Conservation (phyloP, 1,140 invertebrate genomes). For the Chionoecetes opilio region DNA sequence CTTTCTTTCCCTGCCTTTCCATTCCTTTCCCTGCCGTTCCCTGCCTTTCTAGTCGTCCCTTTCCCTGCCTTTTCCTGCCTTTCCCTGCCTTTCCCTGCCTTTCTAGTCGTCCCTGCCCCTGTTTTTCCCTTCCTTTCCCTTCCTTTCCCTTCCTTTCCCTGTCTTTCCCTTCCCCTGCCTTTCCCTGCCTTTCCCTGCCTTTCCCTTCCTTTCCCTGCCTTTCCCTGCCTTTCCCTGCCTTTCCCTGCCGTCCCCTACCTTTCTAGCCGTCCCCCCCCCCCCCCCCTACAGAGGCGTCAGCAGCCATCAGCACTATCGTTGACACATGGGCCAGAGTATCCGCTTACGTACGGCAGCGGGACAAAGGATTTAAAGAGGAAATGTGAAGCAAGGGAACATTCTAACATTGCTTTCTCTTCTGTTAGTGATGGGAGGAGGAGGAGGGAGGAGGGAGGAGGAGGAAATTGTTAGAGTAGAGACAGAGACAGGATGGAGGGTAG, state of each 20-base stretch:
- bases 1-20: no score
- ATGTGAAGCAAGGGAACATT: background rate
- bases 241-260: background rate
- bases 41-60: no score
- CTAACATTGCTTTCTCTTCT: no score
- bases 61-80: no score
- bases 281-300: background rate
- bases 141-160: no score
- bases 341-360: background rate
- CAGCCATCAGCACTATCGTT: background rate
- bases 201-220: background rate
- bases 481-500: background rate
- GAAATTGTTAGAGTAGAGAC: background rate
- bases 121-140: no score
- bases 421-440: background rate
- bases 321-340: background rate
- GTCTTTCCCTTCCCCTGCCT: no score
- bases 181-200: no score
- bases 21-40: no score
- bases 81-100: no score
- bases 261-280: background rate
- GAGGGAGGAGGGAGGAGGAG: background rate
- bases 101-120: no score
- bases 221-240: background rate
- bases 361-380: constrained; percentile 30